Base-by-base conservation (phyloP, 1,140 invertebrate species). In the Gyrodactylus bullatarudis region DNA sequence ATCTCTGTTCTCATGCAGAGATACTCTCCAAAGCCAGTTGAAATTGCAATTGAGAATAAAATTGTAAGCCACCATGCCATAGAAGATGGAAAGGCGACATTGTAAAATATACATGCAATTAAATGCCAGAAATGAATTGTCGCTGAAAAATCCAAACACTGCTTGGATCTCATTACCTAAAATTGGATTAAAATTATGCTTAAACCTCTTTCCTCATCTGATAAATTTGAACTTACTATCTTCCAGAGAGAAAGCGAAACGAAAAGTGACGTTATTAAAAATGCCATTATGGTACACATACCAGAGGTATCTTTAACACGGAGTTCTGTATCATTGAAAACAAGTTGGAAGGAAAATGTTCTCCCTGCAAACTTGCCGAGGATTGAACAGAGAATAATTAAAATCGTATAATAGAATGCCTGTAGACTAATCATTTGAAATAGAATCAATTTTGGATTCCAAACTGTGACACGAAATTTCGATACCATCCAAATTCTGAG, bases 61-160 rank as follows among this genome's bases (percentile, higher is more conserved):
- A 71, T 23, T 24, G 70, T 23, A 23, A 24, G 21, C 70, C 70
- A 71, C 70, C 70, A 71, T 19, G 24, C 21, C 1, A 26, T 20
- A 23, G 70, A 71, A 23, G 70, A 23, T 1, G 70, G 70, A 71
- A 71, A 71, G 21, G 21, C 21, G 20, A 23, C 20, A n/a, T 1
- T 71, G n/a, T 71, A 26, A 1, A 71, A 1, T 1, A 21, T 20
- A 25, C 70, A 71, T 2, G n/a, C 23, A n/a, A 71, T 26, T 24
- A 71, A 26, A 71, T 71, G 70, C 21, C 24, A 71, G n/a, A 71
- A 71, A n/a, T 71, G 70, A 26, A 71, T 71, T 25, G 70, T 71
- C 1, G 21, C 21, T 71, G 70, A 21, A 71, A 71, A 71, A 26
- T 71, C 70, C 24, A 71, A 26, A n/a, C 70, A 71, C 24, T 71